Conservation (phyloP, 2,113 vertebrate species). For the Ciconia stormi region DNA sequence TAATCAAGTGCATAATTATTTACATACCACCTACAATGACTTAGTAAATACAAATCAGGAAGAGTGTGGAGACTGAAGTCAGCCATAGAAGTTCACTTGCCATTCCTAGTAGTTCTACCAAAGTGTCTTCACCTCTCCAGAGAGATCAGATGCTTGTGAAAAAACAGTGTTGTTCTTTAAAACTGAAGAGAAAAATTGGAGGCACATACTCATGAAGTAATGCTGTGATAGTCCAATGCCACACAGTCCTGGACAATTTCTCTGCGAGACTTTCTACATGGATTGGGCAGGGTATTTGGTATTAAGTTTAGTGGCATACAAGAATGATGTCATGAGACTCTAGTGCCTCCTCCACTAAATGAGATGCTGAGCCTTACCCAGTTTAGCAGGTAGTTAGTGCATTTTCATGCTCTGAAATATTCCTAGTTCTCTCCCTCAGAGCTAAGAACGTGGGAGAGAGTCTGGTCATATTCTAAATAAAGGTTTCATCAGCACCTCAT, state of each 20-base stretch:
- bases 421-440: background rate
- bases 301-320: background rate
- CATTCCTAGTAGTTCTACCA: background rate
- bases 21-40: background rate
- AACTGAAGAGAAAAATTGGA: background rate
- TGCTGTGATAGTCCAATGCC: background rate
- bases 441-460: background rate
- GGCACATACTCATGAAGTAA: background rate
- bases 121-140: background rate
- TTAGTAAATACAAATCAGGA: background rate
- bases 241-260: background rate
- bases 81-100: background rate
- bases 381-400: background rate
- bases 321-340: accelerated
- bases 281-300: background rate
- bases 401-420: background rate
- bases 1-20: background rate
- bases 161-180: background rate
- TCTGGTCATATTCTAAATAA: background rate
- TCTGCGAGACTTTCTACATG: background rate
- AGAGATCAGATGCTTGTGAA: background rate
- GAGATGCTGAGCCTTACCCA: background rate
- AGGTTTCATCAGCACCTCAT: background rate
- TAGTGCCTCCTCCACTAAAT: background rate
- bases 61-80: background rate